Percentiles rank a stretch among this genome's conserved stretches.
These are phyloP conservation scores for Heliocidaris tuberculata DNA, from an alignment of 35 echinoderm and acorn worm genomes.

Conservation along the genomic window DNA sequence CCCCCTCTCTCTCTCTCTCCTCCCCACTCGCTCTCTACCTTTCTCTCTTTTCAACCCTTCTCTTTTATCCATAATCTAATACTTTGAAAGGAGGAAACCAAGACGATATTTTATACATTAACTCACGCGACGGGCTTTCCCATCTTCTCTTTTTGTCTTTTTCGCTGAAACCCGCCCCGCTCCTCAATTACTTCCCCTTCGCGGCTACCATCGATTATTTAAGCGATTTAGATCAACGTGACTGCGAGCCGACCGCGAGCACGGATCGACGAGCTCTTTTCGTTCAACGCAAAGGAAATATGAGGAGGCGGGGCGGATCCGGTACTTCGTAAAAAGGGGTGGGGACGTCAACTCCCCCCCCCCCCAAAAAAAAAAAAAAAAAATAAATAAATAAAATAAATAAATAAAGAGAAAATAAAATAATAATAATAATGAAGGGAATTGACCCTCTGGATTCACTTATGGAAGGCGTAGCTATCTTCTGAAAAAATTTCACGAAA, in stretches of 20 bases:
- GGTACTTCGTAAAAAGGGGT: neutral
- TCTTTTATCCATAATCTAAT: neutral
- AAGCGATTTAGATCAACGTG: conserved; percentile 40
- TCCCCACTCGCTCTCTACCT: neutral
- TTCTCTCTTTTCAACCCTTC: neutral
- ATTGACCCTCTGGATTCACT: no score
- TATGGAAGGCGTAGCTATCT: no score
- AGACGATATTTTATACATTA: neutral
- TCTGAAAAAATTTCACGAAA: no score
- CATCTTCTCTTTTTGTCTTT: neutral
- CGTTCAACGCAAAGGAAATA: neutral
- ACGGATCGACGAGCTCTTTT: neutral
- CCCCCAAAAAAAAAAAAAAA: neutral
- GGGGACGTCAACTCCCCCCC: neutral
- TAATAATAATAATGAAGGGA: no score
- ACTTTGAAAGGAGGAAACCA: neutral
- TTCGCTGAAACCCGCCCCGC: neutral
- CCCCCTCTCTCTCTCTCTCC: neutral
- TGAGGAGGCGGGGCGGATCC: neutral
- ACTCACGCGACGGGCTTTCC: neutral
- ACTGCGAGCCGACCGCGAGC: neutral
- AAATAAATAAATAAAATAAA: neutral
- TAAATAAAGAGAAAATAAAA: neutral
- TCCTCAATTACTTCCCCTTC: conserved; percentile 35
- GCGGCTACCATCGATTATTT: conserved; percentile 26